A percentile compares a stretch with the other conserved stretches of the same genome.
These are phyloP conservation scores for Tetragonisca angustula DNA, from an alignment of 2,888 invertebrate genomes.

Conservation along the genomic window DNA sequence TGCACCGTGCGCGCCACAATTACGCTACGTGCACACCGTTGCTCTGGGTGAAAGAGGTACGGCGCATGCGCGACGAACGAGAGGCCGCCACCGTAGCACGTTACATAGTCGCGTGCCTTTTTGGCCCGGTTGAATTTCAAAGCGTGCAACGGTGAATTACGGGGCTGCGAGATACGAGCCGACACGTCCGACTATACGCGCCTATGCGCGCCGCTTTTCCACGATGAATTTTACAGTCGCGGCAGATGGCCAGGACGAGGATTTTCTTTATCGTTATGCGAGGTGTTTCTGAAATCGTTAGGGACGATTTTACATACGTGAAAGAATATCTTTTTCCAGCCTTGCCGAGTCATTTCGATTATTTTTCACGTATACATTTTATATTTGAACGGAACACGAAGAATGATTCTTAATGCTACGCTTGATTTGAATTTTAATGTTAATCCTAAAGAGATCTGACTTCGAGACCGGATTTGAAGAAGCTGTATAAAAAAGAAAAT, in stretches of 20 bases:
- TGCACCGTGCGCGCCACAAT: slow-evolving; percentile 37
- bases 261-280: not conserved
- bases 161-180: slow-evolving; percentile 29
- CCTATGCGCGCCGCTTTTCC: not conserved
- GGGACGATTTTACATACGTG: too few species aligned
- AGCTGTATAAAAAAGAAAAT: too few species aligned
- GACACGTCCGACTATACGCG: slow-evolving; percentile 4
- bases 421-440: too few species aligned
- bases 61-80: not conserved
- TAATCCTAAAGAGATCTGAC: too few species aligned
- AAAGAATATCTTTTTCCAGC: too few species aligned
- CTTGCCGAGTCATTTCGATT: too few species aligned
- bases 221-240: not conserved
- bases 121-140: slow-evolving; percentile 47
- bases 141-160: slow-evolving; percentile 46
- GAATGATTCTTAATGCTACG: too few species aligned
- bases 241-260: not conserved
- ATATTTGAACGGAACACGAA: too few species aligned
- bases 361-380: too few species aligned
- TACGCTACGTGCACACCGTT: slow-evolving; percentile 29
- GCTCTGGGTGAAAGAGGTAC: not conserved
- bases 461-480: too few species aligned
- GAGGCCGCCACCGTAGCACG: slow-evolving; percentile 30
- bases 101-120: slow-evolving; percentile 41
- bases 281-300: too few species aligned